Base-by-base conservation (phyloP, 2,113 vertebrate genomes). In the Clarias batrachus region DNA sequence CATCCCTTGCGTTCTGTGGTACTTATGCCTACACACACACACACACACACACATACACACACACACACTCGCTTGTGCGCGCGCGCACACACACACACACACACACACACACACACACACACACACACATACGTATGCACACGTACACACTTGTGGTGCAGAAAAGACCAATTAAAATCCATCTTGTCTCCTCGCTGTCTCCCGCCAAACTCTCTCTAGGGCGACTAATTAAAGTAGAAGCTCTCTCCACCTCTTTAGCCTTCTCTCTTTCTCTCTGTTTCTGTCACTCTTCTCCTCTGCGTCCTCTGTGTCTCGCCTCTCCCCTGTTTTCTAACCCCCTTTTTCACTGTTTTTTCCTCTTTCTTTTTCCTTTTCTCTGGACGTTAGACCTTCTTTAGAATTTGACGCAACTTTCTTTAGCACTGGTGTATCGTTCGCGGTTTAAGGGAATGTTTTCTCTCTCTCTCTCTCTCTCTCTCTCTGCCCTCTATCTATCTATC, bases 131-230 rank as follows among this genome's bases (percentile, higher is more conserved):
- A 48, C 5, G 54, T 37, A 59, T 89, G 84, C 89, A 82, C 87
- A 80, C 78, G 82, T 37, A 17, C 80, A 89, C 80, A 71, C n/a
- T 83, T 63, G 27, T 83, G 66, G 68, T 73, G 63, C 87, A 88
- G 88, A 87, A 78, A 90, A 93, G 93, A 90, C 95, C 94, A 95
- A 96, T 96, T 96, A 96, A 94, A 94, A 92, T 91, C 91, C 82
- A 90, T 93, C 93, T 94, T 90, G 84, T 93, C 91, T 93, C 88
- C 85, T 92, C 85, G 54, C 89, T 90, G 89, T 91, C 87, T 89
- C 82, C 82, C 80, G 77, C 80, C 82, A 89, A 89, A 87, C 85
- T 80, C 89, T 94, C 94, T 95, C 94, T 88, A 90, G 93, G 94
- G 95, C 92, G 91, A 65, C 94, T 95, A 94, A 96, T 95, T 95